These are phyloP conservation scores for Cantharis nigra DNA, from an alignment of 2,888 invertebrate species.

Conservation along the genomic window DNA sequence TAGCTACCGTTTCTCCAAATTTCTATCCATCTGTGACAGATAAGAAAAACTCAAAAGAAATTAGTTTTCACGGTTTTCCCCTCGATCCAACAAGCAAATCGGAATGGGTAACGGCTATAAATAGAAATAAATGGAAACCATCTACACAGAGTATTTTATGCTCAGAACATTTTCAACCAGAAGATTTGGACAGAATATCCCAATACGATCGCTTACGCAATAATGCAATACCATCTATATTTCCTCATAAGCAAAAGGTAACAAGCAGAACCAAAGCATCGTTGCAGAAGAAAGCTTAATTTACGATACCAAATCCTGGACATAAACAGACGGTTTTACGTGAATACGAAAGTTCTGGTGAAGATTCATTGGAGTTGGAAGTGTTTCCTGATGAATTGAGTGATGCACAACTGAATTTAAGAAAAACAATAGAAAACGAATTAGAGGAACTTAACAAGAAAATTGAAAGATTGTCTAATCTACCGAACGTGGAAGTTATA, in stretches of 20 bases:
- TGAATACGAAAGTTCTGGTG: conserved; percentile 43
- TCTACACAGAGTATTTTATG: not conserved
- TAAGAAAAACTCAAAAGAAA: not conserved
- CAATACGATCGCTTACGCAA: not conserved
- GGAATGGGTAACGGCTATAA: not conserved
- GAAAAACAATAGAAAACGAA: conserved; percentile 68
- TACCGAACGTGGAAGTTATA: conserved; percentile 66
- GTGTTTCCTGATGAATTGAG: conserved; percentile 75
- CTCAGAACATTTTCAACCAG: not conserved
- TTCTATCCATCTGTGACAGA: too few relatives aligned
- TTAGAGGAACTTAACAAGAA: conserved; percentile 68
- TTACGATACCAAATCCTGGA: not conserved
- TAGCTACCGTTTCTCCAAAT: too few relatives aligned
- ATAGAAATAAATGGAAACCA: not conserved
- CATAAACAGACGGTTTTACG: conserved; percentile 39
- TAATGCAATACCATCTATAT: not conserved
- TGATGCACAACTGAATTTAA: conserved; percentile 66
- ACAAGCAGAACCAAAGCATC: not conserved
- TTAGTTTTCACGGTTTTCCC: not conserved
- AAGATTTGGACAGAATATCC: not conserved
- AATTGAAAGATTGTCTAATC: conserved; percentile 63
- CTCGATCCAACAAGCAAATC: not conserved
- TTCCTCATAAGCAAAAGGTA: not conserved
- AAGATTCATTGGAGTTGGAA: conserved; percentile 65
- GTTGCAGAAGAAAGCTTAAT: not conserved